Evolutionary conservation across 2,888 invertebrate genomes (phyloP).

Genomic region (Ormyrus rosae): DNA sequence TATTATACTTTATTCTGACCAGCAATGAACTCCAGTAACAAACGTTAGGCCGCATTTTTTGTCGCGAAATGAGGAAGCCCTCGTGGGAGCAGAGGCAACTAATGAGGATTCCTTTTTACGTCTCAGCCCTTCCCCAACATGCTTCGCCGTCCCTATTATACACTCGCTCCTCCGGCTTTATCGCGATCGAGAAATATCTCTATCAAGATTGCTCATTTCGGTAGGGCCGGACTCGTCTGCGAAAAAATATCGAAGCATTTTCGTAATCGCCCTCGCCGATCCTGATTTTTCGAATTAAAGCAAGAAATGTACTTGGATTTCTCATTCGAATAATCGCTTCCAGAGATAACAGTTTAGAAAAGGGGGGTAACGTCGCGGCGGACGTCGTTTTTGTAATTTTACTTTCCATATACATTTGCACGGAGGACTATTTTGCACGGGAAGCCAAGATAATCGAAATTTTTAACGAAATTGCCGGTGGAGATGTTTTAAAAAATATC

Average conservation of each 20-base stretch:
- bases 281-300: background rate
- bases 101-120: constrained; percentile 18
- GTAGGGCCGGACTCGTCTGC: background rate
- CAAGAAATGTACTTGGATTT: background rate
- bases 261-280: background rate
- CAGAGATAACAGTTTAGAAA: no score
- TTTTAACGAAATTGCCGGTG: no score
- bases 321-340: background rate
- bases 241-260: no score
- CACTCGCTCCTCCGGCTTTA: background rate
- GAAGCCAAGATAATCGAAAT: no score
- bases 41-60: no score
- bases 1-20: no score
- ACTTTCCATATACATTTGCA: no score
- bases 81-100: constrained; percentile 6
- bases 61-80: background rate
- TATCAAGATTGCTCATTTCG: constrained; percentile 23
- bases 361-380: no score
- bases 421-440: no score
- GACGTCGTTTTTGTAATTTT: no score
- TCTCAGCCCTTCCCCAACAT: background rate
- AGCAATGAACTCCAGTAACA: no score
- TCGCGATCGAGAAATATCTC: background rate
- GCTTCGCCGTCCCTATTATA: background rate
- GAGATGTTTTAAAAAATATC: no score